Base-by-base conservation (phyloP, 2,888 invertebrate species). In the Acronicta aceris region DNA sequence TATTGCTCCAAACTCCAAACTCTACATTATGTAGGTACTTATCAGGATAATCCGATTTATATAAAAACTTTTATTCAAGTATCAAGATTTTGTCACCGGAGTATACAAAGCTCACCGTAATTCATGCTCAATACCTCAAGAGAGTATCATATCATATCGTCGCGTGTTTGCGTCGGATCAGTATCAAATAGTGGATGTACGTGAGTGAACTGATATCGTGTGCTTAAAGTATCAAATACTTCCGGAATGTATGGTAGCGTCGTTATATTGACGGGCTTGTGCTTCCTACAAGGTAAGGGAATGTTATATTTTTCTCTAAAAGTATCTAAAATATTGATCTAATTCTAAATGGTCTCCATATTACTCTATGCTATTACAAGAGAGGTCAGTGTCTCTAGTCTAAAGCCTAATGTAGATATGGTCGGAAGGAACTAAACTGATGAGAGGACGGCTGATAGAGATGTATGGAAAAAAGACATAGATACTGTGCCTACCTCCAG, bases 81-180 rank as follows among this genome's bases (percentile, higher is more conserved):
- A 76, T 77, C 84, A 83, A 84, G 65, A 76, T 16, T 4, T 33
- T 10, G 5, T 30, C 10, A 41, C 46, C 33, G 30, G 8, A 27
- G 68, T 79, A 75, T 56, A 73, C 68, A 74, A 76, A 78, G 71
- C 73, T 74, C 71, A 53, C 74, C 69, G 74, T 79, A 81, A 72
- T 63, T 72, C 72, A 72, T 74, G 73, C 58, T 61, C 67, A 73
- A 53, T 59, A 54, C 59, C 63, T 65, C 57, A 65, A 58, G 76
- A 78, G 77, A 82, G 80, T 71, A 68, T 68, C 65, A 62, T 72
- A 68, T 68, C 65, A 61, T 40, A 68, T 57, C 69, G 55, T 27
- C 54, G 63, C 67, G 63, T 68, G 67, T 70, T 58, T 48, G 56
- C 65, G 7, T 38, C 54, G 57, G 56, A 65, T 74, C 59, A 74